A percentile compares a stretch with the other conserved stretches of the same genome.
These are phyloP conservation scores for Villa cingulata DNA, from an alignment of 2,888 invertebrate species.

Conservation along the genomic window DNA sequence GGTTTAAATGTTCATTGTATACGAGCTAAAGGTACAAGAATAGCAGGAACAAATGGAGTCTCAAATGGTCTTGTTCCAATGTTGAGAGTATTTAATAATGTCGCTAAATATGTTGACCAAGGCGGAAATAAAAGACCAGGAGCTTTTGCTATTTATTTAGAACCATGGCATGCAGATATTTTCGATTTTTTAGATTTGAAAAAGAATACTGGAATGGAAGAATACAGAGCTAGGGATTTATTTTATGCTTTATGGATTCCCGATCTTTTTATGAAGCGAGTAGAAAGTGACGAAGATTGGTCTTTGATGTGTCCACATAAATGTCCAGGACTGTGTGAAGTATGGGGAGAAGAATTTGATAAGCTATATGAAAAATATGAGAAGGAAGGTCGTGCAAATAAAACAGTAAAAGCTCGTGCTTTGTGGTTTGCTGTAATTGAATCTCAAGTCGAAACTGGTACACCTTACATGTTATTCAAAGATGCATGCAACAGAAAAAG, in stretches of 20 bases:
- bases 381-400: slow-evolving; percentile 53
- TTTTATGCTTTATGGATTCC: slow-evolving; percentile 98
- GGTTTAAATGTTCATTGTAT: slow-evolving; percentile 94
- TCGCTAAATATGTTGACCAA: slow-evolving; percentile 93
- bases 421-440: slow-evolving; percentile 91
- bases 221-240: slow-evolving; percentile 83
- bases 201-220: slow-evolving; percentile 93
- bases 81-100: slow-evolving; percentile 89
- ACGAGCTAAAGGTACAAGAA: slow-evolving; percentile 78
- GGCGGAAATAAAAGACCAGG: slow-evolving; percentile 96
- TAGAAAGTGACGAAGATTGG: slow-evolving; percentile 75
- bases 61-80: slow-evolving; percentile 95
- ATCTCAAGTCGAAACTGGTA: slow-evolving; percentile 94
- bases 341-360: slow-evolving; percentile 93
- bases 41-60: slow-evolving; percentile 85
- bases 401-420: slow-evolving; percentile 64
- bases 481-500: slow-evolving; percentile 95
- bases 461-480: slow-evolving; percentile 94
- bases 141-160: slow-evolving; percentile 93
- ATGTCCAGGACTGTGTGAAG: slow-evolving; percentile 77
- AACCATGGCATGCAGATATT: slow-evolving; percentile 98
- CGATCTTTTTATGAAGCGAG: slow-evolving; percentile 94
- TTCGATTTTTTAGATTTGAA: slow-evolving; percentile 89
- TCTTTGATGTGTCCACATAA: slow-evolving; percentile 94
- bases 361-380: slow-evolving; percentile 77